Evolutionary conservation across 2,113 vertebrate genomes (phyloP), one percentile per base, ranked within the genome.

Genomic region (Sciurus niger): DNA sequence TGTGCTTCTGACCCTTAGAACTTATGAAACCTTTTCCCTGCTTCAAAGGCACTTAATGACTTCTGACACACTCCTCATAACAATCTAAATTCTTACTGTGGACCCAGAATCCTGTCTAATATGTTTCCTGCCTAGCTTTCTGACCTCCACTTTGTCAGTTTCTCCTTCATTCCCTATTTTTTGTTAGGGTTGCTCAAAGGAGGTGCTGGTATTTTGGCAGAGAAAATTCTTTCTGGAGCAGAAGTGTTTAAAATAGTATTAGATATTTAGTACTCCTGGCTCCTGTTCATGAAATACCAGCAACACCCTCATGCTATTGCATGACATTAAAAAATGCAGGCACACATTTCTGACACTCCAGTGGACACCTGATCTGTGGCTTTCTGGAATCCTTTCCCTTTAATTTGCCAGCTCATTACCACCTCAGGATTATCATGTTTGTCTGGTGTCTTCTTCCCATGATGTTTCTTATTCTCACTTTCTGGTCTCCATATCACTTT

Each of bases 141-240:
- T 82, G 78, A 90, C 25, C 55, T 72, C 22, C n/a, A 68, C n/a
- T 48, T 88, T 86, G 58, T 55, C 24, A 48, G 4, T 84, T 88
- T 93, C 34, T 87, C 13, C 17, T 83, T 83, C 10, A 48, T 4
- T 91, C 25, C 37, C 46, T 85, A 0, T 70, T 88, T 40, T 86
- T 63, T 95, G 18, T 74, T 32, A 65, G 72, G 25, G 12, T 46
- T 84, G 25, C 63, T 94, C 6, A 72, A 85, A 40, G 28, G 60
- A 74, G 13, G 4, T 67, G 46, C 34, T 96, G 48, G 14, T 63
- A 22, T 77, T 91, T 90, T 40, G 68, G 10, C 2, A 72, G 58
- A n/a, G 48, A 76, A 77, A 73, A 60, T 94, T 80, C 70, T 78
- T 96, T 63, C 88, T 78, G 43, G 58, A 76, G 40, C 30, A 85